A percentile compares a stretch with the other conserved stretches of the same genome.
Evolutionary conservation across 2,113 vertebrate species (phyloP).

Genomic region (Sturnus vulgaris): DNA sequence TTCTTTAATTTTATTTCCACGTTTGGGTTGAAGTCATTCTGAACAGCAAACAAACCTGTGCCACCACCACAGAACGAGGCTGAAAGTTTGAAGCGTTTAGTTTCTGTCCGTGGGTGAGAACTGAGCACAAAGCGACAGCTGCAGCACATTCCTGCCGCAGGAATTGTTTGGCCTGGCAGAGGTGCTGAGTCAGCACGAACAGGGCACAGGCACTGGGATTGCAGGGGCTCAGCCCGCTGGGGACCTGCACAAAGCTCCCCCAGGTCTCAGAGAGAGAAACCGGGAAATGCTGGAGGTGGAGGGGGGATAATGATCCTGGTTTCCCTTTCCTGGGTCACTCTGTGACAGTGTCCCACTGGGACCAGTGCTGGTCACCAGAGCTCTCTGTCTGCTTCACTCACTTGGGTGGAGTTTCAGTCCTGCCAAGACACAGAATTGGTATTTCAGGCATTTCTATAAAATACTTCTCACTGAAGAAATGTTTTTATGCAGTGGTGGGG

Average conservation of each 20-base stretch:
- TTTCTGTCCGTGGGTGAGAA: background rate
- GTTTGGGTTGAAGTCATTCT: background rate
- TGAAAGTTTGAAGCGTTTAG: background rate
- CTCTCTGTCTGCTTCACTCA: background rate
- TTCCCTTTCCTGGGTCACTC: background rate
- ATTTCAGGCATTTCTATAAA: background rate
- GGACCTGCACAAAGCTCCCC: background rate
- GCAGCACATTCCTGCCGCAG: conserved; percentile 21
- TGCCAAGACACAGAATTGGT: background rate
- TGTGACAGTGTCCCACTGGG: rapidly evolving
- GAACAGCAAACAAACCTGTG: background rate
- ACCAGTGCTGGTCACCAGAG: background rate
- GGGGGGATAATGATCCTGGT: background rate
- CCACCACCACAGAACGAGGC: background rate
- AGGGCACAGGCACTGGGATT: background rate
- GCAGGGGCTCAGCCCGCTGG: background rate
- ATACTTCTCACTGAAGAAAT: background rate
- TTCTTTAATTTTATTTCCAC: background rate
- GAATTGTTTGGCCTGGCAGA: conserved; percentile 37
- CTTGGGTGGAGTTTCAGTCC: background rate
- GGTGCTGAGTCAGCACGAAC: background rate
- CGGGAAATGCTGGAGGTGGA: rapidly evolving
- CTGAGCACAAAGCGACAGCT: background rate
- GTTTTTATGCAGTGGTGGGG: background rate
- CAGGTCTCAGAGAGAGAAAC: background rate